A percentile compares a stretch with the other conserved stretches of the same genome.
phyloP scores from a whole-genome alignment of 2,113 vertebrate species.

The Tauraco erythrolophus region DNA sequence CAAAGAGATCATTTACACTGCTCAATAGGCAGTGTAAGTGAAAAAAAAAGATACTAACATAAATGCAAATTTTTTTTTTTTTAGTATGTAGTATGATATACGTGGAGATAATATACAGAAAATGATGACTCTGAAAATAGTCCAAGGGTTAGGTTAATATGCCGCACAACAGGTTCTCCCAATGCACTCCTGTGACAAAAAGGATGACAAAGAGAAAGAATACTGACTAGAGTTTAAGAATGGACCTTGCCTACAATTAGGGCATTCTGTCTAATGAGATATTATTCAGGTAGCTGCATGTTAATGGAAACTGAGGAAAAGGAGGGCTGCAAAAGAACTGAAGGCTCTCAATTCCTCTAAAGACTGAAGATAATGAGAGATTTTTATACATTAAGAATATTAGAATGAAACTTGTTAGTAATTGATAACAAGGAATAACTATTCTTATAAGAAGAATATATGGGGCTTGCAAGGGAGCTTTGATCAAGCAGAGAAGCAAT shows the following conservation, averaged over 20 bases:
- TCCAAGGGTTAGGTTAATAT: background rate
- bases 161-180: background rate
- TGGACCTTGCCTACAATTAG: background rate
- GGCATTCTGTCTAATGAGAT: background rate
- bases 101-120: fast-evolving
- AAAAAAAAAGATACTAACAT: background rate
- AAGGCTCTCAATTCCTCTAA: background rate
- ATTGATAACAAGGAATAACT: background rate
- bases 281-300: background rate
- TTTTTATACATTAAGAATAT: background rate
- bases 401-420: background rate
- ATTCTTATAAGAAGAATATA: background rate
- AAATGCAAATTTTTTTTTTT: background rate
- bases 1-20: background rate
- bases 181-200: background rate
- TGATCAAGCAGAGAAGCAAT: background rate
- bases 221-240: background rate
- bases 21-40: background rate
- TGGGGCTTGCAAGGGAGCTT: background rate
- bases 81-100: background rate
- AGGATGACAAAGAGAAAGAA: background rate
- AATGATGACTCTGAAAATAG: background rate
- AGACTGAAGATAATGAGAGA: background rate
- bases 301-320: background rate
- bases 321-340: background rate